Base-by-base conservation (phyloP, 2,888 invertebrate species). In the Ophioninae sp. region DNA sequence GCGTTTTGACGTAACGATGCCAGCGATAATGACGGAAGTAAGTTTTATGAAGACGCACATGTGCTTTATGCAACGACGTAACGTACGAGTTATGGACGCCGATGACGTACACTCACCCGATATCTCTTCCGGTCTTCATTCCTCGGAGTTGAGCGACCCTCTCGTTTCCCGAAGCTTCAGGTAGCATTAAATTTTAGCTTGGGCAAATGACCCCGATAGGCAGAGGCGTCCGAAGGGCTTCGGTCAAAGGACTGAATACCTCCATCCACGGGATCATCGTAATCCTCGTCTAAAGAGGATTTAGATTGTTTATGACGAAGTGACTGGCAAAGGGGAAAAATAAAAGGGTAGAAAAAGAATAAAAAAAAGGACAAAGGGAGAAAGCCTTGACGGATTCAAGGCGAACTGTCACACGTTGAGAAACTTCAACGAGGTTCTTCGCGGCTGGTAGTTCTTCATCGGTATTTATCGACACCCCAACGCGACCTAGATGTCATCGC, bases 171-270 rank as follows among this genome's bases (percentile, higher is more conserved):
- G 8, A 67, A 65, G 75, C 67, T 76, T 62, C 61, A 44, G 20
- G 17, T 20, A 61, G 23, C 61, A 44, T 61, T 68, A 20, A 57
- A 75, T 80, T 68, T 41, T 50, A 70, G 39, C 62, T 73, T 73
- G 59, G 23, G 23, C 78, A 13, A 50, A 50, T 70, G 81, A 79
- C 81, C 83, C 81, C 81, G 75, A 72, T 79, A 39, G 39, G 7
- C 13, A 56, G 72, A 56, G 13, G 72, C 41, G 79, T 57, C 74
- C 69, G 81, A 83, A 81, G 70, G 87, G 87, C 82, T 87, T 87
- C 85, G 86, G 87, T 87, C 85, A 85, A 85, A 87, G 87, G 81
- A 85, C 83, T 82, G 87, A 87, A 83, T 83, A 85, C 67, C 78
- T 50, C 30, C 75, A 68, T 75, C 62, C 62, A 30, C 72, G 67